phyloP scores from a whole-genome alignment of 2,113 vertebrate species.

The Pitta sordida region DNA sequence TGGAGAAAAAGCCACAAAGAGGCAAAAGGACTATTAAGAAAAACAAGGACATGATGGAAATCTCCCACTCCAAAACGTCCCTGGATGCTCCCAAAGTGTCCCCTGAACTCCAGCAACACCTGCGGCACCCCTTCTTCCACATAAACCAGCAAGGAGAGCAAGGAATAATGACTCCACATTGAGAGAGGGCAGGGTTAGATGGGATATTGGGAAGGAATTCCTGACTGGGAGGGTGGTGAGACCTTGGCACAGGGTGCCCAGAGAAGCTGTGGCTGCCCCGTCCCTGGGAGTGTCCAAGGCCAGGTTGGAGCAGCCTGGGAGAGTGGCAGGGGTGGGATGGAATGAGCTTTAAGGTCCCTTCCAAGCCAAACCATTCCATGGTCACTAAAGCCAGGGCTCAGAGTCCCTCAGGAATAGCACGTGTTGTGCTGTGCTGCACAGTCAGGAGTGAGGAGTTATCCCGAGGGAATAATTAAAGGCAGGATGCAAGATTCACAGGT shows the following conservation, averaged over 20 bases:
- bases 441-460: not conserved
- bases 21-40: not conserved
- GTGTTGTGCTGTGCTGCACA: not conserved
- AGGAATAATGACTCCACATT: not conserved
- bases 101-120: not conserved
- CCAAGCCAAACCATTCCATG: not conserved
- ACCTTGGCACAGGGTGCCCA: not conserved
- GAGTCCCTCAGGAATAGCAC: not conserved
- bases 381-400: fast-evolving
- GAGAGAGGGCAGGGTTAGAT: not conserved
- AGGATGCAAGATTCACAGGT: not conserved
- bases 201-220: not conserved
- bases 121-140: not conserved
- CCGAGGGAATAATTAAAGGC: not conserved
- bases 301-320: not conserved
- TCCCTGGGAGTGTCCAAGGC: not conserved
- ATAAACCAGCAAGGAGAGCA: not conserved
- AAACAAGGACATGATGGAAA: not conserved
- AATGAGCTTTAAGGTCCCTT: not conserved
- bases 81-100: not conserved
- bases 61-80: not conserved
- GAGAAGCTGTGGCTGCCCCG: not conserved
- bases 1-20: not conserved
- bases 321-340: not conserved
- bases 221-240: not conserved